Percentiles rank a stretch among this genome's conserved stretches.
phyloP scores from a whole-genome alignment of 2,888 invertebrate species.

The Orchesellides sinensis region DNA sequence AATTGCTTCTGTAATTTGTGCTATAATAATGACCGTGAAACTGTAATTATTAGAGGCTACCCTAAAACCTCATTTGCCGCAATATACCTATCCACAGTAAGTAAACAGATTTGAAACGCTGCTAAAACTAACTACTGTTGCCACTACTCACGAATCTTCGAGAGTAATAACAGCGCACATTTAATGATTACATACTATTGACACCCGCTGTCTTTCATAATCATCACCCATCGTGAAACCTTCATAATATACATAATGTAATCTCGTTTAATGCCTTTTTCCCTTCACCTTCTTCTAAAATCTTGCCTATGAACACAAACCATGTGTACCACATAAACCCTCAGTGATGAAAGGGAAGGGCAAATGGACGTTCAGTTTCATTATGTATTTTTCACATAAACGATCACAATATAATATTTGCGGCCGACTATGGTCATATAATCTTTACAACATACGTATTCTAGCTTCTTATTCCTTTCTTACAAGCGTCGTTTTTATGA shows the following conservation, averaged over 20 bases:
- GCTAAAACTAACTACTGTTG: neutral
- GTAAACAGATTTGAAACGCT: neutral
- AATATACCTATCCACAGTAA: too few relatives aligned
- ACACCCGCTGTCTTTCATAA: conserved; percentile 66
- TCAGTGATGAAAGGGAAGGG: too few relatives aligned
- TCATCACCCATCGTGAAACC: conserved; percentile 58
- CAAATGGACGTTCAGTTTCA: too few relatives aligned
- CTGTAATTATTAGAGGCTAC: too few relatives aligned
- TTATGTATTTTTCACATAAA: too few relatives aligned
- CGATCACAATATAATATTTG: neutral
- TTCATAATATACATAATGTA: conserved; percentile 5
- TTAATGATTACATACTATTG: conserved; percentile 50
- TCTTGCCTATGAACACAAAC: neutral
- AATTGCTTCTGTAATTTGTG: neutral
- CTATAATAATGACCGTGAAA: neutral
- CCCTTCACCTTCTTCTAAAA: neutral
- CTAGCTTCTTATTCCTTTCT: too few relatives aligned
- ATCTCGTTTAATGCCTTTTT: conserved; percentile 15
- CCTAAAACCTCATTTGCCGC: too few relatives aligned
- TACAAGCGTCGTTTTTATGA: too few relatives aligned
- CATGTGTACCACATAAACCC: neutral
- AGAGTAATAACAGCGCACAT: conserved; percentile 13
- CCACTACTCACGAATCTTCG: neutral
- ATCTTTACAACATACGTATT: neutral
- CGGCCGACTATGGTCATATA: neutral